Base-by-base conservation (phyloP, 2,888 invertebrate species). In the Scaptomyza tumidula region DNA sequence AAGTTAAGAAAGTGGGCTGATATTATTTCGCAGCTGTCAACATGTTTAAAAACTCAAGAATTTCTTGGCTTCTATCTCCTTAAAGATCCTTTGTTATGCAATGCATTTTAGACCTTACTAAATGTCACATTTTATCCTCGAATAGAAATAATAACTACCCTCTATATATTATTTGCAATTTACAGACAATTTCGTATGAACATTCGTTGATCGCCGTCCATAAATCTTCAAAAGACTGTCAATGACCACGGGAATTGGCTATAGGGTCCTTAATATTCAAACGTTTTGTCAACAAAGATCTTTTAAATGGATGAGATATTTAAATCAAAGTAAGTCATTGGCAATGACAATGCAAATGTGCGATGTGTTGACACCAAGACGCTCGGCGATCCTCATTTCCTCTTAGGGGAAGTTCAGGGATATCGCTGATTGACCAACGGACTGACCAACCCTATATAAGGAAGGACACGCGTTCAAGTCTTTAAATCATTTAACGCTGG, bases 391-490 rank as follows among this genome's bases (percentile, higher is more conserved):
- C 24, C 33, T n/a, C 44, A 13, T 11, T 24, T 46, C 45, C 37
- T 16, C 53, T 56, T 50, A 62, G 43, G 65, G 60, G 46, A 63
- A 55, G 52, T 48, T 45, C 35, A 33, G 11, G 55, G 33, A 16
- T 14, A 19, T 66, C 33, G 58, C 29, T 62, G 60, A 61, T 65
- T 73, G 70, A 65, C 67, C 69, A 70, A 44, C 14, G 4, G 57
- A 57, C 3, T 76, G 65, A 63, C 80, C 72, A 72, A 52, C 66
- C 70, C 49, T 48, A 29, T 3, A 39, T 43, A 69, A 29, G 61
- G 81, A 69, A 29, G 61, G 81, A 56, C 82, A 86, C 86, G 86
- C 81, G 87, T 43, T 57, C 16, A 24, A 68, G 62, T 64, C 50
- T 67, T 72, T 72, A 55, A 54, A 68, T 57, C 31, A 56, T 49